phyloP scores from a whole-genome alignment of 2,888 invertebrate species.

The Heliconius erato region DNA sequence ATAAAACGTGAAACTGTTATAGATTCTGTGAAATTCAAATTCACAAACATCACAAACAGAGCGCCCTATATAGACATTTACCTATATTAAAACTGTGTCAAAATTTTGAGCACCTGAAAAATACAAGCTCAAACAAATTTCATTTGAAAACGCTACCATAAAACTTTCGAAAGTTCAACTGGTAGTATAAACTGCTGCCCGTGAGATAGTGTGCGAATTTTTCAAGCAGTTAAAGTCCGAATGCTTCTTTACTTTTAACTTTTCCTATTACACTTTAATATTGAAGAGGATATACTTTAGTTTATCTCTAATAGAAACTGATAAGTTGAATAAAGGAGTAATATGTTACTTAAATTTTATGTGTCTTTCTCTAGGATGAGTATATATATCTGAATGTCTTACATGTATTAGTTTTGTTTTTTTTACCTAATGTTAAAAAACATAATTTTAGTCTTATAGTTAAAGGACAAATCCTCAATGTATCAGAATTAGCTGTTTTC shows the following conservation, averaged over 20 bases:
- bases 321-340: conserved; percentile 6
- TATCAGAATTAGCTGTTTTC: no score
- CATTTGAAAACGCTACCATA: conserved; percentile 44
- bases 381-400: no score
- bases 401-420: no score
- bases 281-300: conserved; percentile 22
- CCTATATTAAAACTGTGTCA: background rate
- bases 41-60: no score
- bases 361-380: background rate
- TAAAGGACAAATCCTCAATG: no score
- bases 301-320: conserved; percentile 27
- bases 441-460: no score
- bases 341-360: background rate
- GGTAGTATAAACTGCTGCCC: conserved; percentile 46
- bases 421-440: no score
- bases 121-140: conserved; percentile 34
- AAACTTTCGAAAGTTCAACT: conserved; percentile 45
- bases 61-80: background rate
- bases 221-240: conserved; percentile 49
- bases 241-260: conserved; percentile 42
- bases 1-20: background rate
- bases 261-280: conserved; percentile 33
- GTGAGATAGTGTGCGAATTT: conserved; percentile 50
- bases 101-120: conserved; percentile 22
- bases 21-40: no score